Percentiles rank a stretch among this genome's conserved stretches.
Conservation (phyloP, 2,888 invertebrate species). For the Dynastes tityus region DNA sequence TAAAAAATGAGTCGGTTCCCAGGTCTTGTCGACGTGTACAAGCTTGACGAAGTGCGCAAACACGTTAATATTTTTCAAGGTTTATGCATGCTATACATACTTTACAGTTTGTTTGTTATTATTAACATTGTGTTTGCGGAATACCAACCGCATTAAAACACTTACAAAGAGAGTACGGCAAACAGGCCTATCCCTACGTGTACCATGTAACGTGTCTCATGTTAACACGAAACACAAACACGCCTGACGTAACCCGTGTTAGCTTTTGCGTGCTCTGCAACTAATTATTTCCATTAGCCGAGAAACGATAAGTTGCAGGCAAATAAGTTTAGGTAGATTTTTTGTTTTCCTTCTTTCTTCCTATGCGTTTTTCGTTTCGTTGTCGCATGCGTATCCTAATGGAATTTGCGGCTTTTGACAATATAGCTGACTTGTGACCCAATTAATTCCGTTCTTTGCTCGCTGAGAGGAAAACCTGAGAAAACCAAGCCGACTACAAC, state of each 20-base stretch:
- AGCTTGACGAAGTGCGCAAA: neutral
- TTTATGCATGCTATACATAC: slow-evolving; percentile 1
- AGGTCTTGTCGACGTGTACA: too few species aligned
- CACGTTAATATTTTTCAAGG: slow-evolving; percentile 5
- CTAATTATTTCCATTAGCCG: slow-evolving; percentile 43
- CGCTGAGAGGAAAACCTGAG: slow-evolving; percentile 12
- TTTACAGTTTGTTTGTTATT: slow-evolving; percentile 8
- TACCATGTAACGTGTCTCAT: slow-evolving; percentile 9
- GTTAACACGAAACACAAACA: slow-evolving; percentile 35
- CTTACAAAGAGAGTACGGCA: slow-evolving; percentile 10
- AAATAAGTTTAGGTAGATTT: slow-evolving; percentile 34
- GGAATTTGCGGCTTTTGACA: neutral
- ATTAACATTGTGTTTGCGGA: slow-evolving; percentile 17
- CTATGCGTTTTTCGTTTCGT: neutral
- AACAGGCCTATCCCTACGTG: slow-evolving; percentile 10
- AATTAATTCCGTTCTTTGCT: neutral
- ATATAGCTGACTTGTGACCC: neutral
- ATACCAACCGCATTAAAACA: slow-evolving; percentile 19
- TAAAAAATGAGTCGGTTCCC: too few species aligned
- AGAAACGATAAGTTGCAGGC: slow-evolving; percentile 34
- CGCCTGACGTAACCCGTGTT: slow-evolving; percentile 31
- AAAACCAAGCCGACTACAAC: neutral
- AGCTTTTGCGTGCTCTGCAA: slow-evolving; percentile 31
- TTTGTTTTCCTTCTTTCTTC: neutral
- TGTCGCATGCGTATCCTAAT: neutral